Conservation (phyloP, 2,797 vertebrate genomes). For the Mastacembelus armatus region DNA sequence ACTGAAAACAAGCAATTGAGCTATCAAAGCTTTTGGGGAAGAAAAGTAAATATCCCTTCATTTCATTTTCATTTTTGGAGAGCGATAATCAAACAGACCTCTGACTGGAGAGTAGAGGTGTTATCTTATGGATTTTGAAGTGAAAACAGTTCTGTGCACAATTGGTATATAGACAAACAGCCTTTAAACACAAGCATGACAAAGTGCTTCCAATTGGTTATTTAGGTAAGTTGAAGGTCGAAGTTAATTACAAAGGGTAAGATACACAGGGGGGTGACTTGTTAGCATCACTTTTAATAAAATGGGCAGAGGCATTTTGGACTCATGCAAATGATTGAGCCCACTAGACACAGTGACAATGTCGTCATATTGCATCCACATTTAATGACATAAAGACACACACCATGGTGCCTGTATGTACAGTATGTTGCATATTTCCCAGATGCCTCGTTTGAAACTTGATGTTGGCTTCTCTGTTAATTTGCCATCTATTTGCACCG, state of each 20-base stretch:
- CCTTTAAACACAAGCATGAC: slow-evolving; percentile 65
- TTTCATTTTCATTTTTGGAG: slow-evolving; percentile 80
- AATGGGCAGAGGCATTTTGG: not conserved
- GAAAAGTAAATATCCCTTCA: slow-evolving; percentile 81
- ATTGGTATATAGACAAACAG: slow-evolving; percentile 73
- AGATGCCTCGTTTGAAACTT: too few relatives aligned
- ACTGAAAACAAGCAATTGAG: slow-evolving; percentile 86
- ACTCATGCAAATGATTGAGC: slow-evolving; percentile 1
- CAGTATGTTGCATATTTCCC: too few relatives aligned
- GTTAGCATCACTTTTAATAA: slow-evolving; percentile 10
- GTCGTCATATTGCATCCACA: not conserved
- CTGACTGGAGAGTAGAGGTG: slow-evolving; percentile 58
- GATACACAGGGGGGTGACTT: slow-evolving; percentile 33
- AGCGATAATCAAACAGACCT: slow-evolving; percentile 76
- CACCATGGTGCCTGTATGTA: too few relatives aligned
- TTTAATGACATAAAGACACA: not conserved
- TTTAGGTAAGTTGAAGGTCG: slow-evolving; percentile 50
- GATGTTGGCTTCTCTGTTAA: too few relatives aligned
- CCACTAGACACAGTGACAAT: not conserved
- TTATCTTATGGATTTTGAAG: slow-evolving; percentile 79
- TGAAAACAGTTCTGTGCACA: slow-evolving; percentile 75
- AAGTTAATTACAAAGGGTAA: slow-evolving; percentile 43
- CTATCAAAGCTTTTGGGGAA: slow-evolving; percentile 81
- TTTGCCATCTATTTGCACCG: too few relatives aligned
- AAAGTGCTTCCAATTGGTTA: slow-evolving; percentile 53